Percentiles rank a stretch among this genome's conserved stretches.
Conservation (phyloP, 2,113 vertebrate genomes). For the Salvelinus namaycush region DNA sequence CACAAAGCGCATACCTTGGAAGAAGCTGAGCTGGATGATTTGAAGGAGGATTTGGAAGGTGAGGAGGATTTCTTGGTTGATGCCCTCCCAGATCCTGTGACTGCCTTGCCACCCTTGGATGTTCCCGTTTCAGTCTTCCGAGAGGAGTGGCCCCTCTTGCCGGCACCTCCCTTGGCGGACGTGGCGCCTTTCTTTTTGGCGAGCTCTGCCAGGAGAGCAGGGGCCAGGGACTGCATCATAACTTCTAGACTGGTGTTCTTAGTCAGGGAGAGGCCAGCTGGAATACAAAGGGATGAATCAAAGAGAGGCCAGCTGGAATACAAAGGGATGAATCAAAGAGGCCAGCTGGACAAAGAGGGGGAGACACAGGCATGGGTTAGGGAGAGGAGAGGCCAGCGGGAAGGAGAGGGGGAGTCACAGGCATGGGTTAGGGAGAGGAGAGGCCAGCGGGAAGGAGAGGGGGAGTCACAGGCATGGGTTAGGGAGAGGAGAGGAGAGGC, state of each 20-base stretch:
- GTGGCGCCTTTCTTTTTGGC: slow-evolving; percentile 50
- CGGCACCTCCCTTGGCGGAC: not conserved
- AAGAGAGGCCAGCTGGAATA: slow-evolving; percentile 18
- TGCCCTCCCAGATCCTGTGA: not conserved
- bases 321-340: not conserved
- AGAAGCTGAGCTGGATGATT: not conserved
- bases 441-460: no score
- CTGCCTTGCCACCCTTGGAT: no score
- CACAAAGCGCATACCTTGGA: not conserved
- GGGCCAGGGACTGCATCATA: slow-evolving; percentile 60
- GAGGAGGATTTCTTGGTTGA: slow-evolving; percentile 9
- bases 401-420: no score
- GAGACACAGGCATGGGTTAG: no score
- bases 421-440: no score
- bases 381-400: no score
- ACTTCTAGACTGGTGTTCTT: slow-evolving; percentile 41
- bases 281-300: slow-evolving; percentile 3
- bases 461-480: no score
- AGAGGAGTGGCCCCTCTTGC: not conserved
- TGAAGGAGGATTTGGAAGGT: not conserved
- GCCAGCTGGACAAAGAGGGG: slow-evolving; percentile 12
- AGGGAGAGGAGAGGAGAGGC: no score
- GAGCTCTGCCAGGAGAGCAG: slow-evolving; percentile 59
- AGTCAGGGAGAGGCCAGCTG: slow-evolving; percentile 52
- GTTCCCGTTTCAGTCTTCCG: slow-evolving; percentile 6